These are phyloP conservation scores for Stictonetta naevosa DNA, from an alignment of 2,113 vertebrate species.

Conservation along the genomic window DNA sequence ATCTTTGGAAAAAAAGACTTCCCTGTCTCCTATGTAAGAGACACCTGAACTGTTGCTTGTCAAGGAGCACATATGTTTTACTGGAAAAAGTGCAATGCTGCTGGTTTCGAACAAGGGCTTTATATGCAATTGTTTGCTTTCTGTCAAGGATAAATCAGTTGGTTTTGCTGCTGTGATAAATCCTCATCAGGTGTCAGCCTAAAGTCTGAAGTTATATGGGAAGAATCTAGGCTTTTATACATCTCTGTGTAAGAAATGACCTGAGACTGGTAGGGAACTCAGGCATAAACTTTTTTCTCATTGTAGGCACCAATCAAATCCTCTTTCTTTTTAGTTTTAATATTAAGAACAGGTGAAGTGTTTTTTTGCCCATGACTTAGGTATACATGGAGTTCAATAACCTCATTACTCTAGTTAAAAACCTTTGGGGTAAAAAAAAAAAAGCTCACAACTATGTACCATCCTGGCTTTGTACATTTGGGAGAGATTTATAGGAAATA, in stretches of 20 bases:
- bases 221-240: neutral
- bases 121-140: neutral
- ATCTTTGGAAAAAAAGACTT: neutral
- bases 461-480: neutral
- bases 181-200: neutral
- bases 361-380: neutral
- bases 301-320: neutral
- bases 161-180: neutral
- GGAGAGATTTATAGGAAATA: neutral
- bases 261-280: neutral
- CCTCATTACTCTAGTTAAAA: neutral
- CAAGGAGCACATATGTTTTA: accelerated
- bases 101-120: neutral
- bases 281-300: neutral
- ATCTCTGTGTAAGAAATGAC: neutral
- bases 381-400: neutral
- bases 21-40: neutral
- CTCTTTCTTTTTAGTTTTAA: neutral
- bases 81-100: neutral
- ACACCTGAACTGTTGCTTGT: neutral
- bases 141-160: neutral
- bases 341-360: neutral
- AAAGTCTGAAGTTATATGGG: neutral
- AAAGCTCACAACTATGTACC: neutral
- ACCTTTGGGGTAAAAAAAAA: neutral